Base-by-base conservation (phyloP, 1,140 invertebrate species). In the Holotrichia oblita region DNA sequence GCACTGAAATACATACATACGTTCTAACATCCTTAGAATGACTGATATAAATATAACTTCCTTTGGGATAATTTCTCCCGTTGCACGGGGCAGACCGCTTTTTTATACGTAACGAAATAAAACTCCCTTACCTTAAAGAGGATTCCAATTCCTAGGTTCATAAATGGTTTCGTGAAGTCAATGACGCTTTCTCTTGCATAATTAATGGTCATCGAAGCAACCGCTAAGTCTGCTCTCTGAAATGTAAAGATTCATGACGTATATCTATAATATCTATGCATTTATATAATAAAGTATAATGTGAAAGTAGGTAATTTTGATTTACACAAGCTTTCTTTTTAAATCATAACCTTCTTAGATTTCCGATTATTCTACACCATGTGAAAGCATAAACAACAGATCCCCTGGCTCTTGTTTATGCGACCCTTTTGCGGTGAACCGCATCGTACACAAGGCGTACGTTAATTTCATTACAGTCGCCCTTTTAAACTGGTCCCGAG, bases 131-230 rank as follows among this genome's bases (percentile, higher is more conserved):
- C 94, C 92, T 96, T 95, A 84, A 96, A 96, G 8, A 96, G 86
- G 82, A 96, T 96, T 20, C 94, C 93, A 77, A 96, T 96, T 1
- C 95, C 95, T 3, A 96, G 88, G 83, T 96, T 96, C 93, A 97
- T 95, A 87, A 96, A 97, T 0, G 95, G 95, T 84, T 97, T 98
- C 0, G 96, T 97, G 87, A 98, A 98, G 86, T 98, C 96, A 40
- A 98, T 97, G 9, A 97, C 96, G 82, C 94, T 95, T 87, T 97
- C 96, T 24, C 97, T 87, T 0, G 95, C 95, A 85, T 97, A 97
- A 85, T 97, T 98, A 69, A 97, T 98, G 0, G 96, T 98, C 93
- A 98, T 95, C 0, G 96, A 96, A 0, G 94, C 96, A 0, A 98
- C 95, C 0, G 96, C 96, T 80, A 98, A 89, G 86, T 98, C 96